Evolutionary conservation across 2,888 invertebrate species (phyloP).

Genomic region (Anagyrus pseudococci): DNA sequence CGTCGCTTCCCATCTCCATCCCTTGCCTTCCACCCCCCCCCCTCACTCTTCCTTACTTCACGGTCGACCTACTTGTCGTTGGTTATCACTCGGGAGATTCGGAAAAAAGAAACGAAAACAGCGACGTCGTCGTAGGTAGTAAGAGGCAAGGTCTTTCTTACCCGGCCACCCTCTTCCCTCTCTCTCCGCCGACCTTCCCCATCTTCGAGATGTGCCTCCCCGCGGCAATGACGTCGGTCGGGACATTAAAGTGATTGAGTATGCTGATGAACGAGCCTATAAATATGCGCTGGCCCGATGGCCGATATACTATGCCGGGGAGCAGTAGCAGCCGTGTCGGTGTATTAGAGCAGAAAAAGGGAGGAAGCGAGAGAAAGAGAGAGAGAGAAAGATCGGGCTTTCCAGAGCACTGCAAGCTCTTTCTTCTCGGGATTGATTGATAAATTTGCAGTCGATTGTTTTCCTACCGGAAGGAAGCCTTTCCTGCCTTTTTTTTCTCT

Average conservation of each 20-base stretch:
- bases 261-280: conserved; percentile 34
- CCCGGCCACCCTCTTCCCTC: neutral
- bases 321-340: neutral
- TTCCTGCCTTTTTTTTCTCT: neutral
- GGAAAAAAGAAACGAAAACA: conserved; percentile 13
- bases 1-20: conserved; percentile 11
- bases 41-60: neutral
- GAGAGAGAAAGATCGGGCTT: no score
- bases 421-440: conserved; percentile 24
- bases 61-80: conserved; percentile 34
- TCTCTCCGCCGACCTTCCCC: no score
- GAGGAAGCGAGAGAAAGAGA: no score
- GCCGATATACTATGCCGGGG: neutral
- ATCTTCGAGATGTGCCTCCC: neutral
- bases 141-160: neutral
- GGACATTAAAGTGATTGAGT: conserved; percentile 36
- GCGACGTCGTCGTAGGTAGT: conserved; percentile 2
- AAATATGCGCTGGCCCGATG: conserved; percentile 19
- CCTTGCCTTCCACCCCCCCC: neutral
- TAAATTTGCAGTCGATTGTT: conserved; percentile 36
- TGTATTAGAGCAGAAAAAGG: conserved; percentile 4
- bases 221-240: conserved; percentile 1
- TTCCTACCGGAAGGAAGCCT: conserved; percentile 9
- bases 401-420: neutral
- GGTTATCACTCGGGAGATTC: conserved; percentile 30